Base-by-base conservation (phyloP, 2,113 vertebrate genomes). In the Scortum barcoo region DNA sequence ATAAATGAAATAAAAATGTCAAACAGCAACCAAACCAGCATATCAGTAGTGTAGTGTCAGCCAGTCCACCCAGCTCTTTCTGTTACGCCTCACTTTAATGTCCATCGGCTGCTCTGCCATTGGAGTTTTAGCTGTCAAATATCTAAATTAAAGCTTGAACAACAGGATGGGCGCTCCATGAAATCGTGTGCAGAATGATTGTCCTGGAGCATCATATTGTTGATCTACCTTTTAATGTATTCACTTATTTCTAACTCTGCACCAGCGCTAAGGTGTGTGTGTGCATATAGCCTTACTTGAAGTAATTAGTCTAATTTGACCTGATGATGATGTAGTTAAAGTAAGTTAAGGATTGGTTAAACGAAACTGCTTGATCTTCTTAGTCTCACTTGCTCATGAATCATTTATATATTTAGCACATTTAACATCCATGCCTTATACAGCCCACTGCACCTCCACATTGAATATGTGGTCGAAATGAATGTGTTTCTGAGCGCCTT, bases 401-500 rank as follows among this genome's bases (percentile, higher is more conserved):
- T 77, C 19, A 33, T 65, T 57, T 72, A 50, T 63, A 46, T 67
- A 56, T 69, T 57, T 58, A 75, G 68, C 75, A 78, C 70, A 58
- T 77, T 13, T 16, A 72, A 53, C 61, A 44, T 90, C 58, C 86
- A 86, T 81, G 92, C 90, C 91, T 92, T 88, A 79, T 10, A 51
- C 24, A 73, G 70, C 88, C 88, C 86, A 72, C 91, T 79, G 91
- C 84, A 81, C 72, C 70, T 44, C 86, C 84, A 85, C 86, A 69
- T 77, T 5, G 10, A 42, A 72, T 17, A 70, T 83, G 87, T 89
- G 91, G 86, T 82, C 16, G 8, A 51, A 73, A 90, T 85, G 84
- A 93, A 92, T 92, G 90, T 89, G 79, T 86, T 78, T 20, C 76
- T 61, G 72, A 69, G 22, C 16, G 65, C 82, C 91, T 88, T 77